Conservation (phyloP, 2,797 vertebrate genomes). For the Gymnoscopelus braueri region DNA sequence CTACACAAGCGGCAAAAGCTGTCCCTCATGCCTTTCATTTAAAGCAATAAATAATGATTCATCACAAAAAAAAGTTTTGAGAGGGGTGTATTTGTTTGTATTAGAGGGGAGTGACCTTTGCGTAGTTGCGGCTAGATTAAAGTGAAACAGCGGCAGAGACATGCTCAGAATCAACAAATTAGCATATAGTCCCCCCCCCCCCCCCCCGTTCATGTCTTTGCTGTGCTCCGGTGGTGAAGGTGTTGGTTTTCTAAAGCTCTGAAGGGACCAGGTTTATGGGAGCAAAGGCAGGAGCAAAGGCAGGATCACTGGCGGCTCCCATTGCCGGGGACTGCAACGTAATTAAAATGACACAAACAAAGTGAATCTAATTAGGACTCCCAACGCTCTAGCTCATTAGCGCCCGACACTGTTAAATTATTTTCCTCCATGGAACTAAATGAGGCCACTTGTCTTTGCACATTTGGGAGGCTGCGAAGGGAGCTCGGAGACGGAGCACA, state of each 20-base stretch:
- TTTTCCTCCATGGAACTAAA: slow-evolving; percentile 87
- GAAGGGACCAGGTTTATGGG: slow-evolving; percentile 57
- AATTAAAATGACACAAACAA: slow-evolving; percentile 94
- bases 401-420: slow-evolving; percentile 85
- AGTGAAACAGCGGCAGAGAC: slow-evolving; percentile 67
- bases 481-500: slow-evolving; percentile 62
- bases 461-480: slow-evolving; percentile 79
- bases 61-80: slow-evolving; percentile 76
- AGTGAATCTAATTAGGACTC: slow-evolving; percentile 93
- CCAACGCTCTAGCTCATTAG: slow-evolving; percentile 87
- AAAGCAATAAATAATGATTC: slow-evolving; percentile 78
- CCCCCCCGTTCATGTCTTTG: slow-evolving; percentile 38
- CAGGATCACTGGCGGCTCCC: slow-evolving; percentile 80
- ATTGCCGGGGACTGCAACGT: slow-evolving; percentile 84
- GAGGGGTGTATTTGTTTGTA: slow-evolving; percentile 70
- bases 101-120: slow-evolving; percentile 75
- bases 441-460: slow-evolving; percentile 87
- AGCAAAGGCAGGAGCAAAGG: slow-evolving; percentile 62
- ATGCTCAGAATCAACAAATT: slow-evolving; percentile 72
- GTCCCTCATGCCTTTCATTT: slow-evolving; percentile 78
- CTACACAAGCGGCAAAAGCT: slow-evolving; percentile 75
- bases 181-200: slow-evolving; percentile 60
- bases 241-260: slow-evolving; percentile 58
- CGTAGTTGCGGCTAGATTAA: slow-evolving; percentile 66
- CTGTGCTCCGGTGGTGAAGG: slow-evolving; percentile 51